Percentiles rank a stretch among this genome's conserved stretches.
These are phyloP conservation scores for Semaprochilodus insignis DNA, from an alignment of 2,797 vertebrate genomes.

Conservation along the genomic window DNA sequence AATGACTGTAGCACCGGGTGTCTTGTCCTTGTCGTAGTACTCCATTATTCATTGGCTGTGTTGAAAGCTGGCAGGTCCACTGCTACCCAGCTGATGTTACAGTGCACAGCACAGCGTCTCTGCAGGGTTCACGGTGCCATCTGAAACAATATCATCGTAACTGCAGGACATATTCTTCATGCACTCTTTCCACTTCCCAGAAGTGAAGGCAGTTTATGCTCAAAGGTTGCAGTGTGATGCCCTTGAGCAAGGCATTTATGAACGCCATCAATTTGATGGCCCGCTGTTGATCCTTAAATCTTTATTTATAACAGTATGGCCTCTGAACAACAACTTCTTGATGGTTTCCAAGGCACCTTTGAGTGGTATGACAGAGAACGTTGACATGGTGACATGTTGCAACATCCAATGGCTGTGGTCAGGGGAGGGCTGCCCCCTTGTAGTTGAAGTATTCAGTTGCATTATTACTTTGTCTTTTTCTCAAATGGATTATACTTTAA, in stretches of 20 bases:
- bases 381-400: neutral
- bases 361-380: neutral
- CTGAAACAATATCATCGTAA: slow-evolving; percentile 6
- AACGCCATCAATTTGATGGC: slow-evolving; percentile 22
- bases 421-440: neutral
- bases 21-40: slow-evolving; percentile 21
- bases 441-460: neutral
- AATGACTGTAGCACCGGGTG: neutral
- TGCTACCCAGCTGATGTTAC: neutral
- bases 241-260: slow-evolving; percentile 49
- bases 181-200: neutral
- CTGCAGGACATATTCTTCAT: neutral
- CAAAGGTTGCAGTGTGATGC: slow-evolving; percentile 22
- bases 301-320: slow-evolving; percentile 1
- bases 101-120: slow-evolving; percentile 6
- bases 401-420: neutral
- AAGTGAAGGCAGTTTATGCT: slow-evolving; percentile 38
- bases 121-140: neutral
- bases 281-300: slow-evolving; percentile 33
- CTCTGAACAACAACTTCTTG: neutral
- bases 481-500: no score
- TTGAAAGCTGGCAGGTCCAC: slow-evolving; percentile 31
- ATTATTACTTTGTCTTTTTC: neutral
- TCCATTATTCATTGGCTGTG: slow-evolving; percentile 43
- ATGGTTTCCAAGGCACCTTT: neutral